Evolutionary conservation across 2,797 vertebrate species (phyloP), one percentile per base, ranked within the genome.

Genomic region (Anguilla megastoma): DNA sequence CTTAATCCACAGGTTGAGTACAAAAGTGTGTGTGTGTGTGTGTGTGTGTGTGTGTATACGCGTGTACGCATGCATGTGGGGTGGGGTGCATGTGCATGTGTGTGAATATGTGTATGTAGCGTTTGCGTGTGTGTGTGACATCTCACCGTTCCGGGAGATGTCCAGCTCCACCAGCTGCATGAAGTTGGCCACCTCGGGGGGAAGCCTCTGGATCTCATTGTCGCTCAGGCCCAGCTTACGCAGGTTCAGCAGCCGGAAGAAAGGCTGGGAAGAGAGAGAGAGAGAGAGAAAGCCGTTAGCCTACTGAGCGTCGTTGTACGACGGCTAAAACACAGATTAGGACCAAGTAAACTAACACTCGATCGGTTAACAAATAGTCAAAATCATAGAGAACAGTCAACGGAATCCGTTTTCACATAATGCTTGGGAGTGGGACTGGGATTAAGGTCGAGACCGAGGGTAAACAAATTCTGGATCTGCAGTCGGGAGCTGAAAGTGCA

Each of bases 81-180:
- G n/a, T n/a, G n/a, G n/a, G n/a, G 69, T 33, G 9, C 3, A 0
- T 33, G 10, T 33, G 69, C 21, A 0, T 18, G 14, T 12, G 3
- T 33, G 30, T 71, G 69, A 0, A 1, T 10, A 1, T 45, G 41
- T 21, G 76, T 48, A 1, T 50, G 79, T 50, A 5, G 33, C 14
- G 36, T 36, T 10, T 5, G 16, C 4, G 18, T 5, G 74, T 30
- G 9, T 16, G 14, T 6, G 18, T n/a, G 48, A 0, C n/a, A 16
- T 30, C 87, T 87, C 82, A 99, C 98, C 99, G 0, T 99, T 99
- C 91, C 97, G 97, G 92, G 98, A 99, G 92, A 99, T 98, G 93
- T 99, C 99, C 93, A 99, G 95, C 91, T 99, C 99, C 94, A 99
- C 99, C 94, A 99, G 97, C 91, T 99, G 98, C 97, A 99, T 99